Evolutionary conservation across 2,113 vertebrate species (phyloP), one percentile per base, ranked within the genome.

Genomic region (Gopherus evgoodei): DNA sequence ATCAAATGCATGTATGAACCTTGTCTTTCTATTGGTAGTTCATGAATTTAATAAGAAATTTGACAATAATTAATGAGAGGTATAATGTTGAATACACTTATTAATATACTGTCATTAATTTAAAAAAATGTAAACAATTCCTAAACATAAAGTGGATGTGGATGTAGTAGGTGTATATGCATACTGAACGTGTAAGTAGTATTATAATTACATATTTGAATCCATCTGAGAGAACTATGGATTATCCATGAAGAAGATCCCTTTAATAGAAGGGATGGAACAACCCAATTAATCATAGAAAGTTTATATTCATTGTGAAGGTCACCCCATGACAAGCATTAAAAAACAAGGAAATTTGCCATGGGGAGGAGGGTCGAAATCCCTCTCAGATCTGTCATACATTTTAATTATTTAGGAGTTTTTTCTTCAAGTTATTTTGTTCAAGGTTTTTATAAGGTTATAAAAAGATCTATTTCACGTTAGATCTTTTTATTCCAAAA

Each of bases 51-150:
- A 72, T 72, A 38, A 72, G 65, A 72, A 72, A 38, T 72, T 22
- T 72, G 8, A 38, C 65, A 72, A 38, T 72, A 69, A 17, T 57
- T 24, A 27, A 3, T 47, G 84, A 50, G 84, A 50, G 44, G 11
- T 1, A 83, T 31, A 65, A 6, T 2, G 4, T 49, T 14, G 22
- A 2, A 81, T 69, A 31, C 69, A 31, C 59, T 88, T 82, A 49
- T 52, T 81, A 93, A 19, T 62, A 80, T 6, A 35, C 25, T 0
- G 0, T 0, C 1, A 7, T 69, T 85, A 4, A 8, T 25, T 65
- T 29, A 87, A 31, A 24, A 31, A 54, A 94, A 80, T 3, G 14
- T 22, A 50, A 79, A 4, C 10, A 72, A 22, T 56, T 59, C 31
- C 50, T 14, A 47, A 44, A 19, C 21, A 29, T 53, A 31, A 87